These are phyloP conservation scores for Polyommatus iphigenia DNA, from an alignment of 2,888 invertebrate species.

Conservation along the genomic window DNA sequence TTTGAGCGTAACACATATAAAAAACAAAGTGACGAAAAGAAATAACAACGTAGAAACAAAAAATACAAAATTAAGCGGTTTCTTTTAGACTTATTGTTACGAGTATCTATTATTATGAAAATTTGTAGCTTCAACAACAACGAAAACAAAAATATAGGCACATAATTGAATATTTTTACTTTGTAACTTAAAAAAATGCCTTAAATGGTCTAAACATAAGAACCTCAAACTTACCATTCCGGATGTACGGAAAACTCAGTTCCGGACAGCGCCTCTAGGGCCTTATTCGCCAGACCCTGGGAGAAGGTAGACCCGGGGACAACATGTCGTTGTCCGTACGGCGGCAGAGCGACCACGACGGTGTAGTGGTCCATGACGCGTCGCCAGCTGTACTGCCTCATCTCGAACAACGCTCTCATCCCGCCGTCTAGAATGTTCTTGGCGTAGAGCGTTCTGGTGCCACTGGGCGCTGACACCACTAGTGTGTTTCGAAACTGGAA, in stretches of 20 bases:
- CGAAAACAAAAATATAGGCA: too few species aligned
- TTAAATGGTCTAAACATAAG: too few species aligned
- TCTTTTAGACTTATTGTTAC: too few species aligned
- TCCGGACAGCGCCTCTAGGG: conserved; percentile 55
- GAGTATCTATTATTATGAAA: too few species aligned
- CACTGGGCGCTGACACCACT: conserved; percentile 55
- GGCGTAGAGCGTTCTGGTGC: conserved; percentile 55
- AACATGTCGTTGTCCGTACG: conserved; percentile 54
- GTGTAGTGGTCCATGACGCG: conserved; percentile 68
- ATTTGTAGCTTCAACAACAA: too few species aligned
- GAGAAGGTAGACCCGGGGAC: conserved; percentile 57
- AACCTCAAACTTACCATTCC: conserved; percentile 56
- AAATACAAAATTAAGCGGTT: too few species aligned
- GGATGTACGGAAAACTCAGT: conserved; percentile 67
- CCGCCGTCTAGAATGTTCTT: conserved; percentile 65
- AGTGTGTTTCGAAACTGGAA: conserved; percentile 61
- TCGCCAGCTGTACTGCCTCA: conserved; percentile 65
- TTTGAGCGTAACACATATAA: too few species aligned
- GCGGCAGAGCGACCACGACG: conserved; percentile 61
- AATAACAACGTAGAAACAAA: too few species aligned
- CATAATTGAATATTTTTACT: too few species aligned
- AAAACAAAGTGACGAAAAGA: too few species aligned
- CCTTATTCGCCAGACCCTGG: conserved; percentile 57
- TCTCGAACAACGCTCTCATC: conserved; percentile 59
- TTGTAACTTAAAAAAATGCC: too few species aligned